phyloP scores from a whole-genome alignment of 2,113 vertebrate species.

The Centrocercus urophasianus region DNA sequence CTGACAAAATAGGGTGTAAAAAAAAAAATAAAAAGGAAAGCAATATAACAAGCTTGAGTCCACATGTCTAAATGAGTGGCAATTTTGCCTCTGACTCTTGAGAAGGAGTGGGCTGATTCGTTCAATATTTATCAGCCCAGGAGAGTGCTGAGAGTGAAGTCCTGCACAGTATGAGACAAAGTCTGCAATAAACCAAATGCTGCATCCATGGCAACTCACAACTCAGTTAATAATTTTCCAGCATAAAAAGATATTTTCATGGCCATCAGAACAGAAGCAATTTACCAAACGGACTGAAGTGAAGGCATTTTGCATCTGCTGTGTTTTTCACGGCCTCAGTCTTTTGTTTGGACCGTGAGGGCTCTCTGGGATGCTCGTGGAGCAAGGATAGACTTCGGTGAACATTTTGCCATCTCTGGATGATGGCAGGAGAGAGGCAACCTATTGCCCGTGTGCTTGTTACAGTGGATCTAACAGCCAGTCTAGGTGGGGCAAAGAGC shows the following conservation, averaged over 20 bases:
- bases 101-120: constrained; percentile 19
- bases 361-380: background rate
- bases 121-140: constrained; percentile 35
- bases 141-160: background rate
- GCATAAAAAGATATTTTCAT: background rate
- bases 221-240: constrained; percentile 16
- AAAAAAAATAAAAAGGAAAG: background rate
- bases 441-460: background rate
- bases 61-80: constrained; percentile 1
- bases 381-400: rapidly evolving
- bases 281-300: background rate
- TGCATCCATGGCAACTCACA: constrained; percentile 51
- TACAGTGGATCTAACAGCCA: background rate
- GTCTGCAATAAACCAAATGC: background rate
- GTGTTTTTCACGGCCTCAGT: background rate
- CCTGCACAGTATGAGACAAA: constrained; percentile 27
- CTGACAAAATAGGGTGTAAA: background rate
- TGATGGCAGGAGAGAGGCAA: background rate
- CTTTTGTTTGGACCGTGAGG: background rate
- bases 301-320: background rate
- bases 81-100: constrained; percentile 22
- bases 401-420: background rate
- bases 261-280: background rate
- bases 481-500: rapidly evolving
- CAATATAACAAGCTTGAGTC: background rate